A percentile compares a stretch with the other conserved stretches of the same genome.
phyloP scores from a whole-genome alignment of 1,140 invertebrate genomes.

The Vollenhovia emeryi region DNA sequence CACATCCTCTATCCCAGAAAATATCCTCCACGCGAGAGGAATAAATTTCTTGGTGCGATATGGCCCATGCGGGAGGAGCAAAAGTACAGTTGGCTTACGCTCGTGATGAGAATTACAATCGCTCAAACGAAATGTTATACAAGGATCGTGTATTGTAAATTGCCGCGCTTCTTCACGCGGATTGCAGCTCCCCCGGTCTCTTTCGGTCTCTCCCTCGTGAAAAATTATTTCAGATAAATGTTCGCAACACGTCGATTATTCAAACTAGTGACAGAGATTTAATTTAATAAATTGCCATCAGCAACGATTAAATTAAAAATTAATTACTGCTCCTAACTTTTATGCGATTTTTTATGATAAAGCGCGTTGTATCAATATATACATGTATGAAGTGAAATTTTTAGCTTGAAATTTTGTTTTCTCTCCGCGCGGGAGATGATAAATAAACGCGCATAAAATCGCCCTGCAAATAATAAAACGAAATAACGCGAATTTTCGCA shows the following conservation, averaged over 20 bases:
- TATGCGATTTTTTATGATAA: not conserved
- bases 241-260: not conserved
- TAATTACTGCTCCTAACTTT: not conserved
- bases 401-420: conserved; percentile 8
- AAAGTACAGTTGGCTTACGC: conserved; percentile 34
- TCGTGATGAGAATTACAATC: conserved; percentile 26
- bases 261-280: not conserved
- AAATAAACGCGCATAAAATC: not conserved
- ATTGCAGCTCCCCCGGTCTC: not conserved
- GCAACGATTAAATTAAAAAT: not conserved
- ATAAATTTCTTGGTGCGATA: conserved; percentile 38
- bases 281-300: not conserved
- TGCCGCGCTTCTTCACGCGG: no score
- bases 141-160: not conserved
- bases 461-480: not conserved
- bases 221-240: not conserved
- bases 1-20: conserved; percentile 28
- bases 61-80: conserved; percentile 3
- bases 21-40: conserved; percentile 49
- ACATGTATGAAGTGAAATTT: conserved; percentile 5
- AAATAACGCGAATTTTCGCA: not conserved
- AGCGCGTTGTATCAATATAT: not conserved
- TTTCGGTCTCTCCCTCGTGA: not conserved
- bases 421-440: not conserved
- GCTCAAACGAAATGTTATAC: conserved; percentile 15